Percentiles rank a stretch among this genome's conserved stretches.
Conservation (phyloP, 2,113 vertebrate species). For the Nycticorax nycticorax region DNA sequence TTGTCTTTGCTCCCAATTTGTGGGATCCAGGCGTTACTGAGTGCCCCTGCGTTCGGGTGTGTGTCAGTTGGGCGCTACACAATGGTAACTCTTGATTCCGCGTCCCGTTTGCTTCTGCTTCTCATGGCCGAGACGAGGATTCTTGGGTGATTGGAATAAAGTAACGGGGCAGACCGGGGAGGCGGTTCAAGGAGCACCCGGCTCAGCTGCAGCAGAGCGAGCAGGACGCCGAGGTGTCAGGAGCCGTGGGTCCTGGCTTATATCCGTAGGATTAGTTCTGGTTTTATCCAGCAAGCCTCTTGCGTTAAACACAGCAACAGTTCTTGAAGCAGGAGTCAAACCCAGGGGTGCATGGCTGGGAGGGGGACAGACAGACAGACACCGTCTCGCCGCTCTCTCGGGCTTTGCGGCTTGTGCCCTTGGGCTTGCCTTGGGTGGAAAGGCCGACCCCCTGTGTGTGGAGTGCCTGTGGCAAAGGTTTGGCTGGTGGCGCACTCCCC, state of each 20-base stretch:
- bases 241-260: neutral
- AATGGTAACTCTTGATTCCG: neutral
- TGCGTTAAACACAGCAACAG: neutral
- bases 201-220: neutral
- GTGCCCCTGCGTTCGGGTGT: neutral
- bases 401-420: too few species aligned
- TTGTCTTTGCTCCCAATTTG: neutral
- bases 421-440: rapidly evolving
- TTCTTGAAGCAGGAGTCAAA: neutral
- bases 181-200: rapidly evolving
- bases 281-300: neutral
- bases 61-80: neutral
- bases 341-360: neutral
- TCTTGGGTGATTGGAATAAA: neutral
- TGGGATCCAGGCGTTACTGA: neutral
- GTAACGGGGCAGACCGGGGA: neutral
- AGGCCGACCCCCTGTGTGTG: neutral
- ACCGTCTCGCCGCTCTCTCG: neutral
- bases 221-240: neutral
- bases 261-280: neutral
- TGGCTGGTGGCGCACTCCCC: rapidly evolving
- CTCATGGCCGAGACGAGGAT: neutral
- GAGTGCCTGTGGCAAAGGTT: neutral
- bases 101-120: neutral
- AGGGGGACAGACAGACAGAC: neutral